These are phyloP conservation scores for Gobiocypris rarus DNA, from an alignment of 2,113 vertebrate genomes.

Conservation along the genomic window DNA sequence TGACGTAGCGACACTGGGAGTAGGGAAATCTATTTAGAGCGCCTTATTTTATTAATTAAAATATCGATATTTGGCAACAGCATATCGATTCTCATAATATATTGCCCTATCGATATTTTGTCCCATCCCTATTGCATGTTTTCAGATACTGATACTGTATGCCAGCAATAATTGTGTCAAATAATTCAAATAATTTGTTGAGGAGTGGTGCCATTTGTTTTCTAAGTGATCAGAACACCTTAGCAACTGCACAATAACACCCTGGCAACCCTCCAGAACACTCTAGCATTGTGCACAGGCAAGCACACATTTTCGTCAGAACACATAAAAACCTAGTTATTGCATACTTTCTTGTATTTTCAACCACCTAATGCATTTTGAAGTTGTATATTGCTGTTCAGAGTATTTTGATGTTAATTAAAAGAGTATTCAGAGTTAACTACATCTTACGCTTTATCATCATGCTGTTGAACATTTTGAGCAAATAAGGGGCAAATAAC, in stretches of 20 bases:
- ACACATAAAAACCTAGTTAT: background rate
- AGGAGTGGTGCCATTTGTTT: too few relatives aligned
- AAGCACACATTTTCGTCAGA: background rate
- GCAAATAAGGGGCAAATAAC: background rate
- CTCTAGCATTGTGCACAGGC: background rate
- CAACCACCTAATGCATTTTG: background rate
- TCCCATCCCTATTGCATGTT: too few relatives aligned
- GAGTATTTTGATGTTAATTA: background rate
- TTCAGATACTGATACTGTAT: too few relatives aligned
- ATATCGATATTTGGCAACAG: too few relatives aligned
- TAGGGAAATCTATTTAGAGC: too few relatives aligned
- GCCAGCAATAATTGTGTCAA: too few relatives aligned
- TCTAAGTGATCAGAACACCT: background rate
- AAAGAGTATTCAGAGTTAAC: background rate
- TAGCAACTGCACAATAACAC: background rate
- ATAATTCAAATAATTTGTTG: too few relatives aligned
- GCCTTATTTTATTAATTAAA: too few relatives aligned
- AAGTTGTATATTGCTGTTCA: background rate
- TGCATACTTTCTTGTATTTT: background rate
- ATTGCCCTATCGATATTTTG: too few relatives aligned
- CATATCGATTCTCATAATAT: too few relatives aligned
- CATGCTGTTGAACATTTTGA: background rate
- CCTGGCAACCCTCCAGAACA: background rate
- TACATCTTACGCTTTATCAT: conserved; percentile 1
- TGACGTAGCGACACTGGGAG: too few relatives aligned